Evolutionary conservation across 2,113 vertebrate genomes (phyloP), one percentile per base, ranked within the genome.

Genomic region (Orientallactaga bullata): DNA sequence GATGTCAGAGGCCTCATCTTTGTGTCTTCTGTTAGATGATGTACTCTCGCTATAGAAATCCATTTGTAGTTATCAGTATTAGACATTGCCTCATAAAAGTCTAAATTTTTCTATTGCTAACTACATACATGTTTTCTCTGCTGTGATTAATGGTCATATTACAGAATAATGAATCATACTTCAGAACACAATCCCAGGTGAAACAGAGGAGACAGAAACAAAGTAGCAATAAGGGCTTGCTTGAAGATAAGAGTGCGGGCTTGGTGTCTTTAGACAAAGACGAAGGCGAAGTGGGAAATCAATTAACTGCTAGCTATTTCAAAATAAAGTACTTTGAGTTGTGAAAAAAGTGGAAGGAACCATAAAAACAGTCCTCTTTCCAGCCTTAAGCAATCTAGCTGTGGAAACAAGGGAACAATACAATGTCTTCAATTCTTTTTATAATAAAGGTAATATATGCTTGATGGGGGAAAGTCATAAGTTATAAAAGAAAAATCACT

Each of bases 1-100:
- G 55, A 95, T 95, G 85, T 80, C 90, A 90, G 73, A 90, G 85
- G 78, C 10, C 9, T 89, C 72, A 69, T 95, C 87, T 73, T 88
- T 95, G 15, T 76, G 74, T 95, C 39, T 71, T 95, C 87, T 87
- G 72, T 85, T 90, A 85, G 78, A 80, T 90, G 30, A 35, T 72
- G 74, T 61, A n/a, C 60, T 91, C 91, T 84, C 42, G 18, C 80
- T 18, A 26, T 35, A 88, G 47, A 95, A 60, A 90, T 47, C n/a
- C 32, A 28, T 66, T 82, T 85, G 47, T 80, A 73, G 23, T 16
- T 81, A 79, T 95, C 3, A 0, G 16, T 35, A 63, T 77, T 87
- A 90, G 69, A 74, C 17, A 47, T 7, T 74, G 55, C 26, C 8
- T 88, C 95, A 47, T 88, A 13, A 68, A 82, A 92, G 51, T 88